phyloP scores from a whole-genome alignment of 2,888 invertebrate genomes.

The Drosophila putrida region DNA sequence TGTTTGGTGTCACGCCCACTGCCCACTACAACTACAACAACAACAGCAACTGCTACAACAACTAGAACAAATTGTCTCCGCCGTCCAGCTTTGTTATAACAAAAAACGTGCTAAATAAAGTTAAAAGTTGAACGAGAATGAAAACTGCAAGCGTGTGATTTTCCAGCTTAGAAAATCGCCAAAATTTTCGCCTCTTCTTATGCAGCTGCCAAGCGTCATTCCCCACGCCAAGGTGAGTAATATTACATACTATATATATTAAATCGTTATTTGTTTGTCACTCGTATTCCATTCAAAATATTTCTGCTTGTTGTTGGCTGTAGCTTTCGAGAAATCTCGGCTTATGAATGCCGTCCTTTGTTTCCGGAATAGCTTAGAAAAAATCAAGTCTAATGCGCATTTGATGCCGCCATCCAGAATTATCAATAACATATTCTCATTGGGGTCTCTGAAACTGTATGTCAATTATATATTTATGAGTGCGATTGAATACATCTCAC shows the following conservation, averaged over 20 bases:
- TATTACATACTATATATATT: slow-evolving; percentile 1
- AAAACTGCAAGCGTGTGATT: slow-evolving; percentile 10
- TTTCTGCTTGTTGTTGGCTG: slow-evolving; percentile 14
- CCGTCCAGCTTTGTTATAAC: slow-evolving; percentile 42
- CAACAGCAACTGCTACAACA: slow-evolving; percentile 17
- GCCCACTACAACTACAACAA: slow-evolving; percentile 29
- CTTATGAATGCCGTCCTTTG: slow-evolving; percentile 13
- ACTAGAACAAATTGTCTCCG: slow-evolving; percentile 37
- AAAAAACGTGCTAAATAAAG: slow-evolving; percentile 12
- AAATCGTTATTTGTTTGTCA: neutral
- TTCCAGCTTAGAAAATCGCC: slow-evolving; percentile 28
- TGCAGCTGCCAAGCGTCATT: slow-evolving; percentile 58
- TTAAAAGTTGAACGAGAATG: slow-evolving; percentile 14
- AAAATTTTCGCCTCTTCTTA: slow-evolving; percentile 30
- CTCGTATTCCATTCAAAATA: neutral
- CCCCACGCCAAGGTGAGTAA: slow-evolving; percentile 64
- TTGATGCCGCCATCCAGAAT: slow-evolving; percentile 21
- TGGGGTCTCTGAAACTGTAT: slow-evolving; percentile 11
- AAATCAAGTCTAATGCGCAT: slow-evolving; percentile 7
- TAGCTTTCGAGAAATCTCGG: slow-evolving; percentile 5
- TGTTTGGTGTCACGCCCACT: slow-evolving; percentile 44
- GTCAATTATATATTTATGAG: slow-evolving; percentile 25
- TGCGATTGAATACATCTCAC: slow-evolving; percentile 12
- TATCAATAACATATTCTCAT: slow-evolving; percentile 33
- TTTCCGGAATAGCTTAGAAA: slow-evolving; percentile 11